Evolutionary conservation across 2,888 invertebrate species (phyloP).

Genomic region (Acanthosepion esculentum): DNA sequence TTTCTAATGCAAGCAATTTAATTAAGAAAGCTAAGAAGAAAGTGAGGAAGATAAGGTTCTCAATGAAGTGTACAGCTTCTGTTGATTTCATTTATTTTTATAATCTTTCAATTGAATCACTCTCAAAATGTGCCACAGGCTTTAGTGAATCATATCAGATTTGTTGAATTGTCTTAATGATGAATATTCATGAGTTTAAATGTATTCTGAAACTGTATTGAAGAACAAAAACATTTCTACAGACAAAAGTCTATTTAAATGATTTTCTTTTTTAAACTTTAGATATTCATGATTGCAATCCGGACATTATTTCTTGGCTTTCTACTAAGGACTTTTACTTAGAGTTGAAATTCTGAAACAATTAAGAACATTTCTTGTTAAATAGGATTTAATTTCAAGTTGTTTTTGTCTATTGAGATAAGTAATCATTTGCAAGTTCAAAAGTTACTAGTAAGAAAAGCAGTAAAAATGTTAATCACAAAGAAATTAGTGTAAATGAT

Average conservation of each 20-base stretch:
- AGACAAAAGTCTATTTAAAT: not conserved
- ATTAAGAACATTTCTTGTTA: not conserved
- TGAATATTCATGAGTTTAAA: not conserved
- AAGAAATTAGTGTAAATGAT: too few species aligned
- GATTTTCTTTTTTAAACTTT: not conserved
- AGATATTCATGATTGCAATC: not conserved
- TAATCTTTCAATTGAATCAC: constrained; percentile 6
- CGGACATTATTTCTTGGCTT: not conserved
- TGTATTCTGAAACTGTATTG: not conserved
- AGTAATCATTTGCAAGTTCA: not conserved
- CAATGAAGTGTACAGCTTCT: not conserved
- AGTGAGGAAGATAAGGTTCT: not conserved
- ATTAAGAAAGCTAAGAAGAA: not conserved
- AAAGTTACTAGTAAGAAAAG: not conserved
- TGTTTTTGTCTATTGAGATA: not conserved
- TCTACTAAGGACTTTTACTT: not conserved
- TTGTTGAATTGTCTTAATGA: not conserved
- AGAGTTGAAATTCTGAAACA: not conserved
- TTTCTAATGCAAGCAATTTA: not conserved
- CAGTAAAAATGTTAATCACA: too few species aligned
- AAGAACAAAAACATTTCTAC: not conserved
- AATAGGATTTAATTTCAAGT: not conserved
- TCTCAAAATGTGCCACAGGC: constrained; percentile 2
- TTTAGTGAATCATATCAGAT: not conserved
- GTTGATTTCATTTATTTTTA: constrained; percentile 3